Evolutionary conservation across 2,888 invertebrate species (phyloP).

Genomic region (Cephus nigrinus): DNA sequence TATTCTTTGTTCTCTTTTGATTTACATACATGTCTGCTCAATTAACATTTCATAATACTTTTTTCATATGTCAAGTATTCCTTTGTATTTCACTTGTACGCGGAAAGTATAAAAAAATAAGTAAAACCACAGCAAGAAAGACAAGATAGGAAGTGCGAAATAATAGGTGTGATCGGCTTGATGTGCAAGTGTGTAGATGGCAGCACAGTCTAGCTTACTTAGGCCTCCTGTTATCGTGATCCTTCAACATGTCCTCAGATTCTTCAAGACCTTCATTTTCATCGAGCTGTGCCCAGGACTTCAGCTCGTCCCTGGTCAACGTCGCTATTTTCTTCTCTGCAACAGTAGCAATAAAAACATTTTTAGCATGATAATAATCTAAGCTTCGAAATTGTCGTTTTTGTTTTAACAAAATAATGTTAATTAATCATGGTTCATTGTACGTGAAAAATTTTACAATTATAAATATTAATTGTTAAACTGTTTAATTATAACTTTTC

Average conservation of each 20-base stretch:
- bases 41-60: not conserved
- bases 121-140: slow-evolving; percentile 16
- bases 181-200: slow-evolving; percentile 14
- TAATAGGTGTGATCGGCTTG: slow-evolving; percentile 12
- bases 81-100: not conserved
- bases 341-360: slow-evolving; percentile 26
- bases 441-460: not conserved
- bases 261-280: slow-evolving; percentile 70
- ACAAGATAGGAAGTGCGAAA: slow-evolving; percentile 17
- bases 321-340: slow-evolving; percentile 84
- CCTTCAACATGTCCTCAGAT: slow-evolving; percentile 54
- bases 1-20: not conserved
- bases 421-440: not conserved
- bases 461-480: not conserved
- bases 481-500: slow-evolving; percentile 11
- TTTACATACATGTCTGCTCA: not conserved
- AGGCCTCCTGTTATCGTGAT: slow-evolving; percentile 61
- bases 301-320: slow-evolving; percentile 74
- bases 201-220: slow-evolving; percentile 53
- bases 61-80: not conserved
- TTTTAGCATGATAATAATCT: not conserved
- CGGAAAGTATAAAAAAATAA: not conserved
- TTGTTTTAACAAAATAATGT: not conserved
- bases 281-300: slow-evolving; percentile 70
- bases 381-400: not conserved